Conservation (phyloP, 2,797 vertebrate species). For the Garrulus glandarius region DNA sequence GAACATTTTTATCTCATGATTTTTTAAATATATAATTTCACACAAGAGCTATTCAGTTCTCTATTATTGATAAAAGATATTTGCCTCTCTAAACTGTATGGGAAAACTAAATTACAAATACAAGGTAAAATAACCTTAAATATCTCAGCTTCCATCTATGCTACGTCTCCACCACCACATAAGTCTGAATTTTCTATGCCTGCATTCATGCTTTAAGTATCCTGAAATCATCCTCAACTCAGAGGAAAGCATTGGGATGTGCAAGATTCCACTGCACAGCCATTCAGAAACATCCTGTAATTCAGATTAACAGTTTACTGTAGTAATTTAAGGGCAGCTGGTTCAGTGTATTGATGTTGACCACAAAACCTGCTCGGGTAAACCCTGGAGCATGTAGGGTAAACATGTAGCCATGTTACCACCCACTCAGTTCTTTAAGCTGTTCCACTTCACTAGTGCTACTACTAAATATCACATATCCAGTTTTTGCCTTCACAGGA, state of each 20-base stretch:
- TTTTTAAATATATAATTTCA: not conserved
- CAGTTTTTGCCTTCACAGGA: not conserved
- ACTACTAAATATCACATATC: not conserved
- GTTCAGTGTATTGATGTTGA: not conserved
- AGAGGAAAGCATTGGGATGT: not conserved
- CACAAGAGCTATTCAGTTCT: not conserved
- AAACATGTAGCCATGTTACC: not conserved
- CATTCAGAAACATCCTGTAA: not conserved
- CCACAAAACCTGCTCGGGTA: not conserved
- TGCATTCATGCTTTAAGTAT: not conserved
- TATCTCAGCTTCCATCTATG: not conserved
- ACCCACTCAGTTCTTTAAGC: not conserved
- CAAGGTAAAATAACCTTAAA: not conserved
- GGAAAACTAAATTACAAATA: not conserved
- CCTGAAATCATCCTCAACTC: not conserved
- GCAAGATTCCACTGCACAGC: not conserved
- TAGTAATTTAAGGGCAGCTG: not conserved
- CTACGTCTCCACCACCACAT: not conserved
- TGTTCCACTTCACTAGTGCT: not conserved
- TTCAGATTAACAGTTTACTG: not conserved
- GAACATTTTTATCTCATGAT: not conserved
- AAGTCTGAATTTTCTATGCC: not conserved
- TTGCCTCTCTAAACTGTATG: not conserved
- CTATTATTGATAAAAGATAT: not conserved
- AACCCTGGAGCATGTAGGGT: not conserved